Evolutionary conservation across 2,797 vertebrate genomes (phyloP).

Genomic region (Mormyrops boulengeri): DNA sequence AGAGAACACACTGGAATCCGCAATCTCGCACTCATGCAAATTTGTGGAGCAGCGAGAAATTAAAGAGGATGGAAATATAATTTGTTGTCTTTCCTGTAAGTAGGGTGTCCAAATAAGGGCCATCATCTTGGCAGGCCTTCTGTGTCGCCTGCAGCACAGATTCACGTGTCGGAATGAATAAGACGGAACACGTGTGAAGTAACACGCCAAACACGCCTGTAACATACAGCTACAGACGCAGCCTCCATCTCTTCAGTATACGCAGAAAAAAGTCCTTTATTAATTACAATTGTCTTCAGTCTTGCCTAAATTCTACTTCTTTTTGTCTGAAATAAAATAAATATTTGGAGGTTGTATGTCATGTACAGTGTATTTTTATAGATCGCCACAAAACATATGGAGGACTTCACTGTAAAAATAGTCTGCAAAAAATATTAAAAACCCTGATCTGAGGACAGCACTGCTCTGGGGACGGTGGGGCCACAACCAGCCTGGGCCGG

Average conservation of each 20-base stretch:
- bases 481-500: not conserved
- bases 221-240: not conserved
- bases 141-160: slow-evolving; percentile 24
- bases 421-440: not conserved
- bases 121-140: slow-evolving; percentile 45
- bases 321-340: not conserved
- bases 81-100: slow-evolving; percentile 32
- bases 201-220: slow-evolving; percentile 25
- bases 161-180: slow-evolving; percentile 30
- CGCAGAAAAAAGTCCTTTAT: not conserved
- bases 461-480: not conserved
- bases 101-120: slow-evolving; percentile 37
- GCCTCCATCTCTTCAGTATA: slow-evolving; percentile 13
- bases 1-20: slow-evolving; percentile 25
- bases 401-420: not conserved
- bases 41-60: slow-evolving; percentile 31
- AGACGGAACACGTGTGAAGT: slow-evolving; percentile 54
- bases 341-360: not conserved
- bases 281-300: not conserved
- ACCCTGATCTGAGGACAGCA: not conserved
- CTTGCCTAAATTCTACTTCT: not conserved
- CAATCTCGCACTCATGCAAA: slow-evolving; percentile 39
- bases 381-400: not conserved
- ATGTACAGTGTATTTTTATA: not conserved
- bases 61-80: slow-evolving; percentile 35